Evolutionary conservation across 2,797 vertebrate genomes (phyloP).

Genomic region (Podarcis lilfordi): DNA sequence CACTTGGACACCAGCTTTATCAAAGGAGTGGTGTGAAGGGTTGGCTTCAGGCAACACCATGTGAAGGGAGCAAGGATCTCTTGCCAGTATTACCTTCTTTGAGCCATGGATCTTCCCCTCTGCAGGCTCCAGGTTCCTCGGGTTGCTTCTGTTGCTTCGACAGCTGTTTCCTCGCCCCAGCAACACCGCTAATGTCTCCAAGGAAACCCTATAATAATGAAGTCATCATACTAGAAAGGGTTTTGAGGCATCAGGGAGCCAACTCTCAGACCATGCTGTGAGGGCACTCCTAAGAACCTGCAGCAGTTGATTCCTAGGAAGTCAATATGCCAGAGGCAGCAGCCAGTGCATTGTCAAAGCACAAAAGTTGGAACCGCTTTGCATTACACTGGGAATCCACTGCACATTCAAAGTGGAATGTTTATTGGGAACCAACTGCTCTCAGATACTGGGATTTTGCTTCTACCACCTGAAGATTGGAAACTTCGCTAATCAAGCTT

Average conservation of each 20-base stretch:
- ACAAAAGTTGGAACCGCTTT: background rate
- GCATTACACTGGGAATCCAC: background rate
- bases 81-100: slow-evolving; percentile 9
- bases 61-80: background rate
- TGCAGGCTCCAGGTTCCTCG: background rate
- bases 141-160: slow-evolving; percentile 1
- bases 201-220: background rate
- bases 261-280: background rate
- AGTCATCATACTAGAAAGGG: background rate
- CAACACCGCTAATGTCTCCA: background rate
- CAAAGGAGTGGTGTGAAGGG: slow-evolving; percentile 83
- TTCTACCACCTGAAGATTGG: background rate
- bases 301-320: background rate
- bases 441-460: background rate
- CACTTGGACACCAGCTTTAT: slow-evolving; percentile 90
- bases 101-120: background rate
- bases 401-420: background rate
- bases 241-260: background rate
- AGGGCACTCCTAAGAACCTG: background rate
- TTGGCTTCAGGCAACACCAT: background rate
- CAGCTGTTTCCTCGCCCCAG: background rate
- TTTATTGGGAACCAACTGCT: background rate
- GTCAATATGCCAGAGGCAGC: background rate
- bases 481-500: background rate
- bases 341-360: background rate